Evolutionary conservation across 2,888 invertebrate genomes (phyloP).

Genomic region (Diloba caeruleocephala): DNA sequence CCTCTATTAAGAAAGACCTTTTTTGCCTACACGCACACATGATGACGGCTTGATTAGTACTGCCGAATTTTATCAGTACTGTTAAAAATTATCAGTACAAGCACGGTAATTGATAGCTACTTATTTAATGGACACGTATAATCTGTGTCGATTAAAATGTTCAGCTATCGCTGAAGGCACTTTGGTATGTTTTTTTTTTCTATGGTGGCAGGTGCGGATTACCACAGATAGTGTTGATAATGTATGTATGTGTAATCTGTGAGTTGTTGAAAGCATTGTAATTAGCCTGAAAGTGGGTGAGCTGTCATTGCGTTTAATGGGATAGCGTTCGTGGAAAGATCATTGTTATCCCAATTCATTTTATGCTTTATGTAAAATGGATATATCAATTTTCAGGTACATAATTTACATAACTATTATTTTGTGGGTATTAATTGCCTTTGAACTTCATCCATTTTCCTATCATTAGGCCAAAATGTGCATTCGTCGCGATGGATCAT

Average conservation of each 20-base stretch:
- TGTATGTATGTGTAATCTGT: constrained; percentile 52
- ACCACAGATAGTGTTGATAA: constrained; percentile 51
- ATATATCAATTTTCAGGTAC: too few species aligned
- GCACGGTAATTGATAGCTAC: constrained; percentile 85
- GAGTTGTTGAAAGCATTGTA: constrained; percentile 60
- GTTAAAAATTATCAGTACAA: constrained; percentile 72
- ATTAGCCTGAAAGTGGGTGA: constrained; percentile 49
- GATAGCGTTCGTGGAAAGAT: constrained; percentile 17
- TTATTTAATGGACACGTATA: constrained; percentile 83
- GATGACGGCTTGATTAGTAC: constrained; percentile 69
- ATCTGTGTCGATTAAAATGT: constrained; percentile 71
- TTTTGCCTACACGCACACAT: constrained; percentile 86
- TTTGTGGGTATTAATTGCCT: too few species aligned
- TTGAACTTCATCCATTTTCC: too few species aligned
- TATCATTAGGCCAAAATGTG: too few species aligned
- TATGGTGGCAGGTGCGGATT: constrained; percentile 55
- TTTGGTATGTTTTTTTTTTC: constrained; percentile 55
- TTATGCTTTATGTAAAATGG: neutral
- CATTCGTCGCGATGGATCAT: too few species aligned
- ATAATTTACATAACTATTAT: too few species aligned
- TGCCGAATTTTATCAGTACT: constrained; percentile 79
- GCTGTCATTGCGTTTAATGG: constrained; percentile 47
- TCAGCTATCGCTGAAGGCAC: constrained; percentile 52
- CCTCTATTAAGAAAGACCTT: constrained; percentile 82
- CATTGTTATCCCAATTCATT: constrained; percentile 20